Percentiles rank a stretch among this genome's conserved stretches.
Evolutionary conservation across 2,113 vertebrate species (phyloP).

Genomic region (Nematolebias whitei): DNA sequence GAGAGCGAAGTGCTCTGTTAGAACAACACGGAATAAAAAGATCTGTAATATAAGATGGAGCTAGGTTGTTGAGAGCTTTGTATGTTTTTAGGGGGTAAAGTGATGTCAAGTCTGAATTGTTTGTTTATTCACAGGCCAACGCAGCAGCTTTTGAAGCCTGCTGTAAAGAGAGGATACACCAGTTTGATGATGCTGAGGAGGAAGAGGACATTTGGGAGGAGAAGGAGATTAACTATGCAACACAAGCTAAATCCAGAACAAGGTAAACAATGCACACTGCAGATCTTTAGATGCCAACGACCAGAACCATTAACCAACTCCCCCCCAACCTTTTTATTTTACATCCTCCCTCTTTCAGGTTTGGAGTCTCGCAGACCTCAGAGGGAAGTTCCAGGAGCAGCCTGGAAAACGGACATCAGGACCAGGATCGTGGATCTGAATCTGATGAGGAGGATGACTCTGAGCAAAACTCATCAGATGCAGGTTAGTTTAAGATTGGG

Average conservation of each 20-base stretch:
- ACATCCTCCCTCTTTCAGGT: conserved; percentile 75
- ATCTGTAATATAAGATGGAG: too few species aligned
- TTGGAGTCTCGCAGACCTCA: conserved; percentile 84
- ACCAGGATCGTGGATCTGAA: conserved; percentile 72
- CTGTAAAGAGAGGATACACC: conserved; percentile 92
- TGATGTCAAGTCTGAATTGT: too few species aligned
- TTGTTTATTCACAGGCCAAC: conserved; percentile 83
- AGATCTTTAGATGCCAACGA: neutral
- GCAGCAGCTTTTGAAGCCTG: conserved; percentile 93
- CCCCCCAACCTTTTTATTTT: neutral
- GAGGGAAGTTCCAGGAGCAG: conserved; percentile 82
- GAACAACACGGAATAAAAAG: too few species aligned
- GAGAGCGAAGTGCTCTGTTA: too few species aligned
- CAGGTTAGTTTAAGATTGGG: conserved; percentile 31
- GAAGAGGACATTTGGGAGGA: conserved; percentile 98
- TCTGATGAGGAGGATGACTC: conserved; percentile 74
- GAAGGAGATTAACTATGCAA: conserved; percentile 87
- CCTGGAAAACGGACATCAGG: conserved; percentile 81
- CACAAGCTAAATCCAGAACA: conserved; percentile 89
- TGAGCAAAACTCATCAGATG: conserved; percentile 49
- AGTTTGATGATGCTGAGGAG: conserved; percentile 92
- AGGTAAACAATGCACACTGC: conserved; percentile 73
- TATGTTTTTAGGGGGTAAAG: too few species aligned
- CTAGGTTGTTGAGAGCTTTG: too few species aligned
- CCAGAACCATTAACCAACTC: neutral